phyloP scores from a whole-genome alignment of 2,888 invertebrate genomes.

The Tenthredo livida region DNA sequence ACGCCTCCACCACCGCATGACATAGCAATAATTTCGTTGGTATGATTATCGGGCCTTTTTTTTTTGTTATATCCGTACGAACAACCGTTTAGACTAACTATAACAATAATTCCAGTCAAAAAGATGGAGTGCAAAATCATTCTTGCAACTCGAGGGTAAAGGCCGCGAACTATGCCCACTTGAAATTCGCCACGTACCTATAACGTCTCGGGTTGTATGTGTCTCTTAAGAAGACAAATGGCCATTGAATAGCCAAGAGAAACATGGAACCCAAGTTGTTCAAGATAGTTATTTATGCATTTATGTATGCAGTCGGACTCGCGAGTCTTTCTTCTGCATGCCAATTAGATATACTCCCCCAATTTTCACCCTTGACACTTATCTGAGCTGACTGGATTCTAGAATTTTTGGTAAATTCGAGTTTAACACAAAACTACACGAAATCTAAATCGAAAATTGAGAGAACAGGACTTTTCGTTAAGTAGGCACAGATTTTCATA shows the following conservation, averaged over 20 bases:
- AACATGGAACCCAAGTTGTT: slow-evolving; percentile 5
- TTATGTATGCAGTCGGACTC: slow-evolving; percentile 5
- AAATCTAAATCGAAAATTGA: not conserved
- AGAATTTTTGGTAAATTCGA: not conserved
- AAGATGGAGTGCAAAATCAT: not conserved
- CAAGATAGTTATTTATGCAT: slow-evolving; percentile 34
- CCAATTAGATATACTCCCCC: slow-evolving; percentile 2
- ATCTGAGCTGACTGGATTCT: not conserved
- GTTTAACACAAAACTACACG: not conserved
- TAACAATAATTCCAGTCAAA: not conserved
- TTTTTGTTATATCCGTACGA: not conserved
- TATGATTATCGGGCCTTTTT: not conserved
- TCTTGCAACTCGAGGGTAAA: slow-evolving; percentile 5
- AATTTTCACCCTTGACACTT: not conserved
- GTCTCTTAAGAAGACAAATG: slow-evolving; percentile 3
- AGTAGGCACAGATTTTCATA: not conserved
- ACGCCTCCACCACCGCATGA: not conserved
- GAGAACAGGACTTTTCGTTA: not conserved
- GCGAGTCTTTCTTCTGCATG: not conserved
- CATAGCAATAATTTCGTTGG: slow-evolving; percentile 14
- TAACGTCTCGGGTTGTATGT: slow-evolving; percentile 4
- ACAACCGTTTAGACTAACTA: not conserved
- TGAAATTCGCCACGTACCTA: slow-evolving; percentile 15
- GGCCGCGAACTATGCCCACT: slow-evolving; percentile 36
- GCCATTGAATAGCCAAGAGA: not conserved